Percentiles rank a stretch among this genome's conserved stretches.
Evolutionary conservation across 2,113 vertebrate species (phyloP).

Genomic region (Oncorhynchus tshawytscha): DNA sequence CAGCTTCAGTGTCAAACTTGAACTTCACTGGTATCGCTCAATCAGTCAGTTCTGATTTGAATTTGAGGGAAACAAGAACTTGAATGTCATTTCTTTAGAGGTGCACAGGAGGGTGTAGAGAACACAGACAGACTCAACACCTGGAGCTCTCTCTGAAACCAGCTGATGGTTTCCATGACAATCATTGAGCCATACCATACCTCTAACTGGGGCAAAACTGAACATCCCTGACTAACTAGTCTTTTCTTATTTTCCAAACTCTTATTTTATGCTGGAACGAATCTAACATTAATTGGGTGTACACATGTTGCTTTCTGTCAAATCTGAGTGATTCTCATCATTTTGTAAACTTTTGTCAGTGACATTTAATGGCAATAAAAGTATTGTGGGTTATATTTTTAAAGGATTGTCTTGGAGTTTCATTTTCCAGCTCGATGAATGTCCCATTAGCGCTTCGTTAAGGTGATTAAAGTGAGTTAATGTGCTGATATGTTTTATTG

Average conservation of each 20-base stretch:
- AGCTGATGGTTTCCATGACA: constrained; percentile 55
- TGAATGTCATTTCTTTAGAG: not conserved
- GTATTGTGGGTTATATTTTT: constrained; percentile 85
- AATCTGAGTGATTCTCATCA: constrained; percentile 56
- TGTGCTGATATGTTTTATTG: constrained; percentile 46
- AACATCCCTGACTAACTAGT: constrained; percentile 18
- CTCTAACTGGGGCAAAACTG: constrained; percentile 26
- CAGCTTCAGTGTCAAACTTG: constrained; percentile 79
- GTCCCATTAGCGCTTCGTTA: constrained; percentile 2
- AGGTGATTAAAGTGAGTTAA: constrained; percentile 15
- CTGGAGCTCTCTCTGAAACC: constrained; percentile 27
- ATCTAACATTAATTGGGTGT: constrained; percentile 2
- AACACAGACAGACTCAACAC: not conserved
- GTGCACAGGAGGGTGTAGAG: not conserved
- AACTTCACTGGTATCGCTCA: constrained; percentile 66
- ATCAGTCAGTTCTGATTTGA: not conserved
- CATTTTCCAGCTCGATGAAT: constrained; percentile 3
- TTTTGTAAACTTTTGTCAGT: constrained; percentile 77
- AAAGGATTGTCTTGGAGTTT: constrained; percentile 40
- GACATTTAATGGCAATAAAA: constrained; percentile 86
- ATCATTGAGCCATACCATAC: constrained; percentile 42
- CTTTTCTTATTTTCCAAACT: no score
- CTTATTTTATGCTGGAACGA: constrained; percentile 21
- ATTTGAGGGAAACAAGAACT: not conserved
- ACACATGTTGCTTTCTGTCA: constrained; percentile 41